Conservation (phyloP, 2,797 vertebrate species). For the Neostethus bicornis region DNA sequence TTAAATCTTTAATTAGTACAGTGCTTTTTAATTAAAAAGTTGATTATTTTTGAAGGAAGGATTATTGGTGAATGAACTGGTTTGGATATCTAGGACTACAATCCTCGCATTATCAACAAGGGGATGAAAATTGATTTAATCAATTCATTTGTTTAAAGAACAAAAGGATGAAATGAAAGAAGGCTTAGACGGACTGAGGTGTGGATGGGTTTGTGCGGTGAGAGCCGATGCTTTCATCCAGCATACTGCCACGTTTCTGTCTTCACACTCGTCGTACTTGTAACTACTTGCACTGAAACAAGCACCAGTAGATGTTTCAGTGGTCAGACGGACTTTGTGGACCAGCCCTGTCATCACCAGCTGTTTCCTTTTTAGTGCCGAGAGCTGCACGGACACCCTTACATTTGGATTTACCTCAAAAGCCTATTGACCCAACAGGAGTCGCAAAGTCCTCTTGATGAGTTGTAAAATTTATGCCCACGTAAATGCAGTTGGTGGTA, state of each 20-base stretch:
- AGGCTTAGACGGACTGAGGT: neutral
- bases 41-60: constrained; percentile 54
- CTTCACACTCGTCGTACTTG: constrained; percentile 43
- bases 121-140: constrained; percentile 41
- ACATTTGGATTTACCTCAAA: constrained; percentile 16
- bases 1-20: constrained; percentile 70
- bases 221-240: constrained; percentile 1
- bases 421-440: constrained; percentile 15
- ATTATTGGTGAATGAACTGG: constrained; percentile 51
- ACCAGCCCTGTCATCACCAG: constrained; percentile 27
- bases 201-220: neutral
- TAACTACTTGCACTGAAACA: constrained; percentile 25
- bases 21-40: constrained; percentile 65
- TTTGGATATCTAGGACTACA: constrained; percentile 33
- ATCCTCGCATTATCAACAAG: constrained; percentile 27
- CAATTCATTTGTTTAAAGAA: constrained; percentile 23
- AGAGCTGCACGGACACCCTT: constrained; percentile 1
- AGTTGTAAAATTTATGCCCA: constrained; percentile 20
- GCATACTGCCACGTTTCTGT: constrained; percentile 34
- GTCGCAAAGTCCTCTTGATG: constrained; percentile 19
- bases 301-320: neutral
- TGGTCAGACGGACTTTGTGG: constrained; percentile 8
- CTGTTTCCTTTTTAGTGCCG: constrained; percentile 23
- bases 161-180: constrained; percentile 6
- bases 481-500: constrained; percentile 25